A percentile compares a stretch with the other conserved stretches of the same genome.
These are phyloP conservation scores for Falco biarmicus DNA, from an alignment of 2,797 vertebrate genomes.

Conservation along the genomic window DNA sequence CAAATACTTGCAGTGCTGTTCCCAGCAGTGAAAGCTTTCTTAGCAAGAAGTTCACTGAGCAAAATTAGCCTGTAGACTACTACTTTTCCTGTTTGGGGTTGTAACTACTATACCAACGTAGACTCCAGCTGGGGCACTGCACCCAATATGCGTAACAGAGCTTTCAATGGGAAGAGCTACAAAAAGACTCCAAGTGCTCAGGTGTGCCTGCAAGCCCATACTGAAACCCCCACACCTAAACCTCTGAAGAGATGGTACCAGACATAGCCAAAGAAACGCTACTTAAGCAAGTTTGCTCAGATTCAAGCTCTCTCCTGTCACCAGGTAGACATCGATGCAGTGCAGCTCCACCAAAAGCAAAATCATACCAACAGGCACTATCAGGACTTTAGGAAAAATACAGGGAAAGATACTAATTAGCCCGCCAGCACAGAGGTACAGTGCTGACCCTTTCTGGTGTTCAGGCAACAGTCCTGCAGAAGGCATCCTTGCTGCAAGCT, in stretches of 20 bases:
- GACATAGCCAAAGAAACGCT: background rate
- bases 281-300: background rate
- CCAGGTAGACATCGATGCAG: background rate
- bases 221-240: background rate
- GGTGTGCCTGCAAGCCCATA: background rate
- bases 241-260: background rate
- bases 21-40: background rate
- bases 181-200: background rate
- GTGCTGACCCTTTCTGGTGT: background rate
- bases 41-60: background rate
- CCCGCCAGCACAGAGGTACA: background rate
- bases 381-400: background rate
- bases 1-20: fast-evolving
- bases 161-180: background rate
- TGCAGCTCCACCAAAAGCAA: background rate
- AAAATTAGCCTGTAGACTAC: background rate
- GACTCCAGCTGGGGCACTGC: background rate
- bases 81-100: background rate
- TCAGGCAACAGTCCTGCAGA: background rate
- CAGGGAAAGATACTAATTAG: background rate
- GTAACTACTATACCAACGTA: background rate
- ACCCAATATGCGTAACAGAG: fast-evolving
- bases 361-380: background rate
- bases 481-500: background rate
- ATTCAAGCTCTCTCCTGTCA: background rate